Percentiles rank a stretch among this genome's conserved stretches.
Evolutionary conservation across 2,888 invertebrate species (phyloP).

Genomic region (Diaperis boleti): DNA sequence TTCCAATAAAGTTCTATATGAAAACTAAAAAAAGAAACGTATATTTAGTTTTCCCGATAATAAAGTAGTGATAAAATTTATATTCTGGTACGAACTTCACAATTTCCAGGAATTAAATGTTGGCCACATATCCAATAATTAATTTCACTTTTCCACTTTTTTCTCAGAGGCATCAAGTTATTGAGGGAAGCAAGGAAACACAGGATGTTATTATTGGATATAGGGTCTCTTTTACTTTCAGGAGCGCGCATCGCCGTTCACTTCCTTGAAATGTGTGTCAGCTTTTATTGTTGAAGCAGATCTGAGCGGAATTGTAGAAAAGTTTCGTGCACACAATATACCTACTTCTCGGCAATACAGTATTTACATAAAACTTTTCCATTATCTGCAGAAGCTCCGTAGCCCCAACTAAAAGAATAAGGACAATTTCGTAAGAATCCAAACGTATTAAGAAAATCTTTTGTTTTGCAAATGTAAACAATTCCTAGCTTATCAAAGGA

Average conservation of each 20-base stretch:
- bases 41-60: too few relatives aligned
- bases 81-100: too few relatives aligned
- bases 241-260: conserved; percentile 14
- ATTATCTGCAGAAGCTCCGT: not conserved
- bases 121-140: not conserved
- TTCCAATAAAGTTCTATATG: too few relatives aligned
- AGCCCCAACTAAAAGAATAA: conserved; percentile 13
- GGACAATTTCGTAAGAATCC: too few relatives aligned
- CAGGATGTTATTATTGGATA: conserved; percentile 30
- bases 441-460: not conserved
- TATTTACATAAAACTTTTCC: conserved; percentile 6
- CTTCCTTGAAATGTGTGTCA: conserved; percentile 15
- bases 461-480: conserved; percentile 2
- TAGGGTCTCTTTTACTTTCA: conserved; percentile 14
- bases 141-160: conserved; percentile 31
- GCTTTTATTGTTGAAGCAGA: conserved; percentile 10
- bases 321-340: conserved; percentile 19
- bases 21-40: too few relatives aligned
- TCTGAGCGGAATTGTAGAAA: conserved; percentile 17
- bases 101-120: too few relatives aligned
- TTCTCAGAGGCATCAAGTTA: conserved; percentile 24
- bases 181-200: conserved; percentile 26
- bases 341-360: conserved; percentile 24
- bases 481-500: too few relatives aligned
- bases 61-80: too few relatives aligned